phyloP scores from a whole-genome alignment of 1,140 invertebrate species.

The Theocolax elegans region DNA sequence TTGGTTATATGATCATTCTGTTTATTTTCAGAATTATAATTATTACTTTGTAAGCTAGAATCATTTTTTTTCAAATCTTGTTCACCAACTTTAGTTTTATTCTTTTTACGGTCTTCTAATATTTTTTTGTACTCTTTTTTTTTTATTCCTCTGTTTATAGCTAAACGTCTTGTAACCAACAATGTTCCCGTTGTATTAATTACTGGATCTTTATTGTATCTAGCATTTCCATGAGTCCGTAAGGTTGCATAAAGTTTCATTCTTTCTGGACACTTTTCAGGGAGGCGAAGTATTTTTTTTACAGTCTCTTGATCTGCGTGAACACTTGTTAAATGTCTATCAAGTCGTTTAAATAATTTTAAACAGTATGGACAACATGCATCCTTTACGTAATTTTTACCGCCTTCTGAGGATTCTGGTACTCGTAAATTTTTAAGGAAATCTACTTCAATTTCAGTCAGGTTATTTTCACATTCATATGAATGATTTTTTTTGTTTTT shows the following conservation, averaged over 20 bases:
- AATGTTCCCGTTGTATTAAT: not conserved
- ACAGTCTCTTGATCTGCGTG: not conserved
- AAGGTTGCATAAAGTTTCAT: not conserved
- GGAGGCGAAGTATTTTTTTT: not conserved
- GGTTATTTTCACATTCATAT: no score
- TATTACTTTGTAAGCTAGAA: no score
- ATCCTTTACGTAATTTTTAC: not conserved
- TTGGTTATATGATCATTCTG: no score
- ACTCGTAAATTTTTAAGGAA: no score
- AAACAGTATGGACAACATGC: not conserved
- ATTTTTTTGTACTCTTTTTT: not conserved
- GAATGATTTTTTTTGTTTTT: no score
- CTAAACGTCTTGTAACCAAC: not conserved
- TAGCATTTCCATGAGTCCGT: not conserved
- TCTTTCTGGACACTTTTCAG: not conserved
- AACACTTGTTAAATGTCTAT: not conserved
- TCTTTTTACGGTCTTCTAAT: no score
- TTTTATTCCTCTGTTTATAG: not conserved
- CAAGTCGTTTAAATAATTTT: not conserved
- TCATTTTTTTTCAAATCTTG: no score
- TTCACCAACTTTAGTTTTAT: no score
- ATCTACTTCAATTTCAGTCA: no score
- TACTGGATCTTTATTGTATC: not conserved
- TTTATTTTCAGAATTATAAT: no score
- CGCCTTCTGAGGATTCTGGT: not conserved